A percentile compares a stretch with the other conserved stretches of the same genome.
These are phyloP conservation scores for Gobio occitaniae DNA, from an alignment of 2,797 vertebrate species.

Conservation along the genomic window DNA sequence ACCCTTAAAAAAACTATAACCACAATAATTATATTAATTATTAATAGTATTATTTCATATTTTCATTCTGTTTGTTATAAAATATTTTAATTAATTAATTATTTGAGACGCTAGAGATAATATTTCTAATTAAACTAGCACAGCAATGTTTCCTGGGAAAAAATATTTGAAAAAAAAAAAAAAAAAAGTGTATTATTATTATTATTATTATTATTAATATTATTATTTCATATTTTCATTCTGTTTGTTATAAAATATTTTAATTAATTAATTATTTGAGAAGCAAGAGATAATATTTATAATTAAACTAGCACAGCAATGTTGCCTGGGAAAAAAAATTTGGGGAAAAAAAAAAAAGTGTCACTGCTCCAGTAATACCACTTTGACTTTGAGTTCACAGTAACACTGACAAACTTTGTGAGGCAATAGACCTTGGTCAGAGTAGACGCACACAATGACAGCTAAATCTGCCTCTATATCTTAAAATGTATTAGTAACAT, in stretches of 20 bases:
- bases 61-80: background rate
- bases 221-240: background rate
- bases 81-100: background rate
- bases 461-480: conserved; percentile 14
- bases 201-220: background rate
- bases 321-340: background rate
- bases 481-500: conserved; percentile 37
- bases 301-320: background rate
- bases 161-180: too few species aligned
- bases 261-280: background rate
- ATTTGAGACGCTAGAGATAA: background rate
- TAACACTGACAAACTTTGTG: background rate
- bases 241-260: background rate
- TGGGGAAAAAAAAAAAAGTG: background rate
- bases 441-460: background rate
- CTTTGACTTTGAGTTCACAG: conserved; percentile 2
- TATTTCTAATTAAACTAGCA: background rate
- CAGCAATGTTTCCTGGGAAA: too few species aligned
- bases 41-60: background rate
- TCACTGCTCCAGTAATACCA: background rate
- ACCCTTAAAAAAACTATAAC: too few species aligned
- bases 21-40: background rate
- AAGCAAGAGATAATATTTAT: background rate
- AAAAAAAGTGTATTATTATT: too few species aligned
- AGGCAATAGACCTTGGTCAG: background rate